phyloP scores from a whole-genome alignment of 1,140 invertebrate species.

The Caenorhabditis tropicalis region DNA sequence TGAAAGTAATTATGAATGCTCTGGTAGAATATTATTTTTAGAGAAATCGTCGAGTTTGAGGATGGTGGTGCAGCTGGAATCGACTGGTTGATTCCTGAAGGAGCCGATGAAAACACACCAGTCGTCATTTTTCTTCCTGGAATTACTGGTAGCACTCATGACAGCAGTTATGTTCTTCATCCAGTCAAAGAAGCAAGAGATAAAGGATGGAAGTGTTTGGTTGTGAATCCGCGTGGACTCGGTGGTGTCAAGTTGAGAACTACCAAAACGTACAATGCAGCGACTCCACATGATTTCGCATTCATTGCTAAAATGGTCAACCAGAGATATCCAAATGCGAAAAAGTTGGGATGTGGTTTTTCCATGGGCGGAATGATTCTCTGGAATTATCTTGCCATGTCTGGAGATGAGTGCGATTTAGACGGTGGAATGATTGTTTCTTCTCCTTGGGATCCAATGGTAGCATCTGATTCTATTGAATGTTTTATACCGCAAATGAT shows the following conservation, averaged over 20 bases:
- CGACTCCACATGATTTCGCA: conserved; percentile 52
- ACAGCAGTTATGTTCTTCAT: conserved; percentile 56
- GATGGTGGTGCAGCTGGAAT: conserved; percentile 55
- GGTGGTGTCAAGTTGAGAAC: conserved; percentile 56
- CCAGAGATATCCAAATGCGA: conserved; percentile 52
- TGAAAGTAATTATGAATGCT: too few species aligned
- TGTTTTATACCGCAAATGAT: conserved; percentile 47
- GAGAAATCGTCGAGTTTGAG: conserved; percentile 55
- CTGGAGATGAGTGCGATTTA: conserved; percentile 46
- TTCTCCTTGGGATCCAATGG: conserved; percentile 56
- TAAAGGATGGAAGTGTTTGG: conserved; percentile 52
- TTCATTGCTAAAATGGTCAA: conserved; percentile 53
- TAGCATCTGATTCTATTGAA: conserved; percentile 49
- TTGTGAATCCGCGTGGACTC: conserved; percentile 57
- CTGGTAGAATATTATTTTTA: conserved; percentile 42
- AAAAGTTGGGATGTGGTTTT: conserved; percentile 58
- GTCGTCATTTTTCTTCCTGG: conserved; percentile 59
- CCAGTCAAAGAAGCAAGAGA: conserved; percentile 53
- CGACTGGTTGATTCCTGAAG: conserved; percentile 58
- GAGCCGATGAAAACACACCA: conserved; percentile 47
- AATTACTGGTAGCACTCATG: conserved; percentile 59
- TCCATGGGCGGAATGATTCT: conserved; percentile 62
- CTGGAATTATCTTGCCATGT: conserved; percentile 58
- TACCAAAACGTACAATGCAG: conserved; percentile 57
- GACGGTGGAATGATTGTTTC: conserved; percentile 59